Conservation (phyloP, 2,113 vertebrate species). For the Forbesichthys papilliferus region DNA sequence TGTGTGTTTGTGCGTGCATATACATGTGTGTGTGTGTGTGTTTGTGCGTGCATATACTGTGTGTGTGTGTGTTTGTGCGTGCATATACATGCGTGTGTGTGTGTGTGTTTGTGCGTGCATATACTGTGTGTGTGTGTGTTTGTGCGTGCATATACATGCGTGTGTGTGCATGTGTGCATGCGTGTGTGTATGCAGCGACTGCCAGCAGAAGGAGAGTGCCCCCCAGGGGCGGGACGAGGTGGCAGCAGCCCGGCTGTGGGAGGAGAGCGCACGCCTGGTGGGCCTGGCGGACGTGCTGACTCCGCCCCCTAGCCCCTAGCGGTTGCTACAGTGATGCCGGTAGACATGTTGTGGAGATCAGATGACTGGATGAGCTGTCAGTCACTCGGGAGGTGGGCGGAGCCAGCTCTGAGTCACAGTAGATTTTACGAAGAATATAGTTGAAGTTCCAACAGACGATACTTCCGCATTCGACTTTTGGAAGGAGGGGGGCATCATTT, state of each 20-base stretch:
- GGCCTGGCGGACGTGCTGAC: slow-evolving; percentile 30
- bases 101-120: not conserved
- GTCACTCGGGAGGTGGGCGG: no score
- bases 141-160: not conserved
- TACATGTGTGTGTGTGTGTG: not conserved
- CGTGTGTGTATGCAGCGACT: slow-evolving; percentile 63
- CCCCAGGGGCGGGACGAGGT: slow-evolving; percentile 64
- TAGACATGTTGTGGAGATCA: no score
- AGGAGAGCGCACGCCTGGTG: slow-evolving; percentile 71
- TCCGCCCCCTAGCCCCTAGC: no score
- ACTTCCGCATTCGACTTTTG: no score
- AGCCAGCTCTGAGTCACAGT: no score
- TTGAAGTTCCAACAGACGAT: no score
- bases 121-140: not conserved
- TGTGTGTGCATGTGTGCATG: not conserved
- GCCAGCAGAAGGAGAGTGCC: slow-evolving; percentile 55
- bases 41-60: not conserved
- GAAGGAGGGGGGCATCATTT: no score
- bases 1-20: not conserved
- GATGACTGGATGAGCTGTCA: no score
- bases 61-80: not conserved
- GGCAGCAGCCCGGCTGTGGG: slow-evolving; percentile 66
- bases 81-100: not conserved
- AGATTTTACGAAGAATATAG: no score
- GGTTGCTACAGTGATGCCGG: no score